Conservation (phyloP, 2,113 vertebrate genomes). For the Girardinichthys multiradiatus region DNA sequence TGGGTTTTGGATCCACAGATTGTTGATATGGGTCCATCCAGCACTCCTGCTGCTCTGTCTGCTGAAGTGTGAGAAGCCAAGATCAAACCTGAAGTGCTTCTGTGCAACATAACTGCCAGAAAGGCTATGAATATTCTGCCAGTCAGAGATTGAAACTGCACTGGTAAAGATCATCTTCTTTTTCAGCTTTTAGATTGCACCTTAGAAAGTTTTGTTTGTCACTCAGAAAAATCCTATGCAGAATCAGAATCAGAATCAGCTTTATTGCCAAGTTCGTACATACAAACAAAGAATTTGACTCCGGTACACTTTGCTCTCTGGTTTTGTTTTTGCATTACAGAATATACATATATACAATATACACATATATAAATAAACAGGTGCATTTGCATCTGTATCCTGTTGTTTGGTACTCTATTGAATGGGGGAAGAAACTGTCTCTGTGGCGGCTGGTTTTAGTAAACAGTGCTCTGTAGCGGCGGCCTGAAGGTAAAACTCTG, state of each 20-base stretch:
- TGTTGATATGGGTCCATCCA: constrained; percentile 44
- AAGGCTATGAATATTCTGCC: constrained; percentile 67
- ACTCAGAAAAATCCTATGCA: background rate
- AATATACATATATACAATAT: too few species aligned
- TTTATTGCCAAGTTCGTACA: too few species aligned
- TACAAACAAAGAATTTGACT: too few species aligned
- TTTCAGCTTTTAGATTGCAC: constrained; percentile 1
- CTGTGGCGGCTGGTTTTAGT: too few species aligned
- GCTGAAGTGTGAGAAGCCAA: constrained; percentile 60
- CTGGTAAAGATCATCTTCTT: constrained; percentile 62
- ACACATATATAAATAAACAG: too few species aligned
- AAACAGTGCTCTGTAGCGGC: too few species aligned
- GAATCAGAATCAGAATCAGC: background rate
- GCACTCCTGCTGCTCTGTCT: constrained; percentile 71
- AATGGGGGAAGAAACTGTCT: too few species aligned
- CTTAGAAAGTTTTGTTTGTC: background rate
- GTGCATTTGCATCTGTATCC: too few species aligned
- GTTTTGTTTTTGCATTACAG: too few species aligned
- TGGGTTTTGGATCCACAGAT: background rate
- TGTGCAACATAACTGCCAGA: constrained; percentile 68
- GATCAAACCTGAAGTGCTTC: constrained; percentile 68
- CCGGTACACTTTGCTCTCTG: too few species aligned
- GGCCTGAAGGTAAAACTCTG: too few species aligned
- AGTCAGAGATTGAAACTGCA: constrained; percentile 53
- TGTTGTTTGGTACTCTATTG: too few species aligned